phyloP scores from a whole-genome alignment of 2,888 invertebrate genomes.

The Drosophila helvetica region DNA sequence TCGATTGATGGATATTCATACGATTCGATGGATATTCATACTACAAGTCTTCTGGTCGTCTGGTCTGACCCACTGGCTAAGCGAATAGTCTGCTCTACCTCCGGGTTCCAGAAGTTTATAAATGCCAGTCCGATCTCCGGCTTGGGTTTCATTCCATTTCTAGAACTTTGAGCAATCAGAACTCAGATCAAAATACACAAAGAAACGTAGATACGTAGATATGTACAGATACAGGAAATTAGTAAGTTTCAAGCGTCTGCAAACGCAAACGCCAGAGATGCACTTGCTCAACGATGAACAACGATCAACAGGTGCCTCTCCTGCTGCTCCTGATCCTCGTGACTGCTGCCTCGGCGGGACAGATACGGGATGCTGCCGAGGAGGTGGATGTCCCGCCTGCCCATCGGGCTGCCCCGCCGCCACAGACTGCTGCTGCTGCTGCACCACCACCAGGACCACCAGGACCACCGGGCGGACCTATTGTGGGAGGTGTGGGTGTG shows the following conservation, averaged over 20 bases:
- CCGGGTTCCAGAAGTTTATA: slow-evolving; percentile 59
- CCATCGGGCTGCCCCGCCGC: slow-evolving; percentile 57
- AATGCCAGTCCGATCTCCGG: slow-evolving; percentile 55
- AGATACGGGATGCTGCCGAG: slow-evolving; percentile 68
- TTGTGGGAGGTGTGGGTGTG: slow-evolving; percentile 34
- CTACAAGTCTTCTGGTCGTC: slow-evolving; percentile 7
- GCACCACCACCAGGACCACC: slow-evolving; percentile 4
- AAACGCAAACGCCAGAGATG: slow-evolving; percentile 4
- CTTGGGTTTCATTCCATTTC: slow-evolving; percentile 65
- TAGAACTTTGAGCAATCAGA: slow-evolving; percentile 45
- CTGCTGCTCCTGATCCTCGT: slow-evolving; percentile 6
- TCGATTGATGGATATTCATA: background rate
- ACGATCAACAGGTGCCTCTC: slow-evolving; percentile 59
- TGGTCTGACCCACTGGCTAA: slow-evolving; percentile 29
- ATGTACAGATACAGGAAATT: slow-evolving; percentile 82
- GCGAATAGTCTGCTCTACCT: background rate
- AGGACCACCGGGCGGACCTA: slow-evolving; percentile 22
- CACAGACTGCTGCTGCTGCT: slow-evolving; percentile 29
- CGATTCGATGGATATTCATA: too few relatives aligned
- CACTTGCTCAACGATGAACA: slow-evolving; percentile 37
- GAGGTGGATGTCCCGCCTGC: slow-evolving; percentile 65
- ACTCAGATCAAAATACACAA: slow-evolving; percentile 32
- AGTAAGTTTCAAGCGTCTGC: slow-evolving; percentile 69
- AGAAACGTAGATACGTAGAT: slow-evolving; percentile 8
- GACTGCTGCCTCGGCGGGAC: slow-evolving; percentile 45